Evolutionary conservation across 2,113 vertebrate species (phyloP), one percentile per base, ranked within the genome.

Genomic region (Cercocebus atys): DNA sequence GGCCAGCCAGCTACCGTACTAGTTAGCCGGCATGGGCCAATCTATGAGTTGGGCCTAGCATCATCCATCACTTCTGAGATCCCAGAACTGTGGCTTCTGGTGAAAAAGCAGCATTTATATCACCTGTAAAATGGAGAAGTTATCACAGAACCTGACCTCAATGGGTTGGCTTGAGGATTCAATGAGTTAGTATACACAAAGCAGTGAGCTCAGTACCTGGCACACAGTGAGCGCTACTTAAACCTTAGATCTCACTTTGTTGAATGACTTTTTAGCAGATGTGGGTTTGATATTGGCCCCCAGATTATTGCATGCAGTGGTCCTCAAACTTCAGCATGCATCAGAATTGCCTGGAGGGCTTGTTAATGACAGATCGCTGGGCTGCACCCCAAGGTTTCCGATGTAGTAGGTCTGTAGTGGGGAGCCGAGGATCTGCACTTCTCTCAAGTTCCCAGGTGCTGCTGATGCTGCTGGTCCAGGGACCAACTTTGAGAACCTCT

Each of bases 161-260:
- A 27, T 2, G 38, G 55, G 23, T 18, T 25, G 50, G 43, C 8
- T 12, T 35, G 61, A 70, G 30, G 66, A 79, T 30, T 45, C 32
- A 57, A 43, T 30, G 50, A 35, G 38, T 35, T 11, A 2, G 16
- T 27, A 9, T 5, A 8, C 0, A 1, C 1, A 5, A 22, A 55
- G 84, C 61, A 35, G 68, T 14, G 1, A 59, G 88, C 52, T 35
- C 6, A 66, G 88, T 1, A 3, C 6, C 79, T 27, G 35, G 45
- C 57, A 30, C 68, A 38, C 23, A 30, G 72, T 8, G 57, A 92
- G 43, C 27, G 2, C 32, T 12, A 13, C 43, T 23, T 20, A 76
- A 27, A 10, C 52, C 13, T 72, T 38, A 70, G 59, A 38, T 30
- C 87, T 95, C 5, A 66, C 20, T 66, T 47, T 84, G 79, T 8